A percentile compares a stretch with the other conserved stretches of the same genome.
These are phyloP conservation scores for Zaprionus camerounensis DNA, from an alignment of 1,140 invertebrate species.

Conservation along the genomic window DNA sequence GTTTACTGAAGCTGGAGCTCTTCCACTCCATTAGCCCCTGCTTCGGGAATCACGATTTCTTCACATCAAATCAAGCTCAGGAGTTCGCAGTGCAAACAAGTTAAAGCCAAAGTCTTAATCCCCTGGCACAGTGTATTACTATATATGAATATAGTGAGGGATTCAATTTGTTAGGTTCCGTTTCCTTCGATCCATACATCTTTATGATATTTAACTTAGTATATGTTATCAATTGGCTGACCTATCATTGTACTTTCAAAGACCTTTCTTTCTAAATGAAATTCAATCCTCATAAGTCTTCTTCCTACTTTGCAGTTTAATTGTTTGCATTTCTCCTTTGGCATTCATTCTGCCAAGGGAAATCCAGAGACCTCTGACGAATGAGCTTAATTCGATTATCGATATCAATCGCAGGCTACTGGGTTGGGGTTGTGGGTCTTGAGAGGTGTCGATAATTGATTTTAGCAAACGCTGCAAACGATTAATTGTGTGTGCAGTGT, in stretches of 20 bases:
- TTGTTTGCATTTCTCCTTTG: background rate
- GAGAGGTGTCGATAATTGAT: slow-evolving; percentile 60
- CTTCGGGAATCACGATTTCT: slow-evolving; percentile 9
- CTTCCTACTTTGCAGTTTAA: background rate
- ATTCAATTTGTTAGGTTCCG: background rate
- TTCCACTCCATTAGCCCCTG: slow-evolving; percentile 67
- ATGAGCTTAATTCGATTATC: slow-evolving; percentile 61
- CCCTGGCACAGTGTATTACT: background rate
- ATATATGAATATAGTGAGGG: background rate
- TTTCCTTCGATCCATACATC: no score
- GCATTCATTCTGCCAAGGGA: background rate
- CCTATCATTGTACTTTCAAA: no score
- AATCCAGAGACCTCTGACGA: background rate
- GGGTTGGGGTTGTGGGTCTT: background rate
- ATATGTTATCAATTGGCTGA: no score
- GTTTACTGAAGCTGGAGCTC: slow-evolving; percentile 10
- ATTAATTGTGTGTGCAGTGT: slow-evolving; percentile 57
- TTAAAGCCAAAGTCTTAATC: background rate
- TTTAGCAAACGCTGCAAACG: slow-evolving; percentile 60
- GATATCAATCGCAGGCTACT: slow-evolving; percentile 35
- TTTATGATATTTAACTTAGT: no score
- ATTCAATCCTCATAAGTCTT: background rate
- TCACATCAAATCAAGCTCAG: background rate
- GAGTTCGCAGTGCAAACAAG: background rate
- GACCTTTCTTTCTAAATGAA: no score